Percentiles rank a stretch among this genome's conserved stretches.
Evolutionary conservation across 2,797 vertebrate species (phyloP).

Genomic region (Alcedo quadribrachys): DNA sequence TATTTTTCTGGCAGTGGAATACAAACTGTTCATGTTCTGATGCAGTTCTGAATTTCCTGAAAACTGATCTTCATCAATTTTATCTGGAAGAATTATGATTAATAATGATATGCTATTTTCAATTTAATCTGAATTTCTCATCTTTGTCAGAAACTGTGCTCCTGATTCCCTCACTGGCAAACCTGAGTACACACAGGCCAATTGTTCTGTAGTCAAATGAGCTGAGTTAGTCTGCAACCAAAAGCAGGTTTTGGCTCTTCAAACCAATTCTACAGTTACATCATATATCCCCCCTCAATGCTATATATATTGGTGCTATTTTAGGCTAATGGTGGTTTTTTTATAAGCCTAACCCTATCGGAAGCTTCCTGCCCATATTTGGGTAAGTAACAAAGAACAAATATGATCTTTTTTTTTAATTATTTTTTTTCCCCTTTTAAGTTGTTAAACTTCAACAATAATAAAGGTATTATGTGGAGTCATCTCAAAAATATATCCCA

Average conservation of each 20-base stretch:
- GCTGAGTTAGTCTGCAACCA: not conserved
- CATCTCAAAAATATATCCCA: conserved; percentile 73
- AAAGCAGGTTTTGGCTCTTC: conserved; percentile 5
- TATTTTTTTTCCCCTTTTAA: conserved; percentile 22
- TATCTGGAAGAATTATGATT: not conserved
- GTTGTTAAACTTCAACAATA: conserved; percentile 66
- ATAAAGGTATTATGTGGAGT: conserved; percentile 72
- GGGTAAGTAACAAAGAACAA: conserved; percentile 52
- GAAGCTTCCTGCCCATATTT: conserved; percentile 54
- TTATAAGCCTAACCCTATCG: not conserved
- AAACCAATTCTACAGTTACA: not conserved
- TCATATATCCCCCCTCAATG: not conserved
- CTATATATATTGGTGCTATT: conserved; percentile 33
- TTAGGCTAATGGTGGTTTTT: not conserved
- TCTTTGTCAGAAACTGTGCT: not conserved
- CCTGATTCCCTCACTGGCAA: not conserved
- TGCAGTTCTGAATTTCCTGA: not conserved
- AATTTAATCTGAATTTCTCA: conserved; percentile 5
- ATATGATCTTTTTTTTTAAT: not conserved
- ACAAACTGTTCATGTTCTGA: not conserved
- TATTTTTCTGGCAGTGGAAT: not conserved
- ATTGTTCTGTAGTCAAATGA: not conserved
- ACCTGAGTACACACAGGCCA: not conserved
- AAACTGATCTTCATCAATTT: not conserved
- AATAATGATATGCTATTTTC: not conserved